phyloP scores from a whole-genome alignment of 2,888 invertebrate species.

The Lordiphosa andalusiaca region DNA sequence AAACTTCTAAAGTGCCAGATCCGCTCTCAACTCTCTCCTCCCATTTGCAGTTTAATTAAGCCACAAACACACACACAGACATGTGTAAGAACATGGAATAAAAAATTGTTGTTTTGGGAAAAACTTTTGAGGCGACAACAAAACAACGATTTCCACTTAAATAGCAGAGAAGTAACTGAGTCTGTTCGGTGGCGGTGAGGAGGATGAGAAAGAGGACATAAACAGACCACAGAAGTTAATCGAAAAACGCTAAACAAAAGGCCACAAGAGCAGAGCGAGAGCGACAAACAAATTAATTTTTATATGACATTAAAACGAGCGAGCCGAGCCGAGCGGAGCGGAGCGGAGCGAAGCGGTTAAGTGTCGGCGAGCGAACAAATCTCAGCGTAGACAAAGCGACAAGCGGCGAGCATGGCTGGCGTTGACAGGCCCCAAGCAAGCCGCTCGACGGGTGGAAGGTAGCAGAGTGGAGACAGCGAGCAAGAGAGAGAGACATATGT shows the following conservation, averaged over 20 bases:
- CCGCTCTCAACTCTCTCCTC: constrained; percentile 7
- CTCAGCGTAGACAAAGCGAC: constrained; percentile 69
- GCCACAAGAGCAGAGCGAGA: constrained; percentile 41
- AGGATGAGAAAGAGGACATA: constrained; percentile 32
- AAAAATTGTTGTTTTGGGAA: constrained; percentile 47
- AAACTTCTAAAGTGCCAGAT: constrained; percentile 43
- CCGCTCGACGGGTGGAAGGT: constrained; percentile 7
- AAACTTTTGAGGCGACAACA: constrained; percentile 62
- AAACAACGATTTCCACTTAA: constrained; percentile 77
- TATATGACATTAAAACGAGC: constrained; percentile 76
- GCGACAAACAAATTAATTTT: constrained; percentile 76
- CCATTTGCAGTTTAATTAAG: constrained; percentile 54
- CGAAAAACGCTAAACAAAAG: constrained; percentile 71
- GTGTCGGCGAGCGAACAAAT: constrained; percentile 70
- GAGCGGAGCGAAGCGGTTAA: constrained; percentile 59
- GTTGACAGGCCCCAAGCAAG: constrained; percentile 53
- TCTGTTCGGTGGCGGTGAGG: constrained; percentile 18
- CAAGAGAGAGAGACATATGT: constrained; percentile 63
- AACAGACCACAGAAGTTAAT: constrained; percentile 71
- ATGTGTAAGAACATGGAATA: not conserved
- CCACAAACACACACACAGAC: constrained; percentile 19
- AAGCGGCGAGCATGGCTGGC: constrained; percentile 49
- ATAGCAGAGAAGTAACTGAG: constrained; percentile 49
- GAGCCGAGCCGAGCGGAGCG: constrained; percentile 45
- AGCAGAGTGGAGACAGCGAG: constrained; percentile 26